A percentile compares a stretch with the other conserved stretches of the same genome.
These are phyloP conservation scores for Acrocephalus scirpaceus DNA, from an alignment of 2,797 vertebrate species.

Conservation along the genomic window DNA sequence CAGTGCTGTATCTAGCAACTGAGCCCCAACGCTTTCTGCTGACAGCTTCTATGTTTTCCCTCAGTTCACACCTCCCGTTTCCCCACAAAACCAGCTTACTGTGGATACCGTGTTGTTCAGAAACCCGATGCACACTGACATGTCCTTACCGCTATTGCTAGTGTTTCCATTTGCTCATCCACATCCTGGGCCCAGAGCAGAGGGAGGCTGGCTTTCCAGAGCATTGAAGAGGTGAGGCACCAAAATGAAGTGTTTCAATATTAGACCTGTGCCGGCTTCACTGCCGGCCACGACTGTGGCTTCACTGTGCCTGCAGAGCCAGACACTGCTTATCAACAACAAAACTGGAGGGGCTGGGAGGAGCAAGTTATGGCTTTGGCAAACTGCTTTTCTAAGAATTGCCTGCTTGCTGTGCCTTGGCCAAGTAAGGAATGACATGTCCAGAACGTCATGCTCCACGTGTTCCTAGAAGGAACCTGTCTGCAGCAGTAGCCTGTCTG, in stretches of 20 bases:
- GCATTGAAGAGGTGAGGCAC: not conserved
- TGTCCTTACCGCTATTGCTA: not conserved
- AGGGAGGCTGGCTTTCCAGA: not conserved
- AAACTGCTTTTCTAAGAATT: not conserved
- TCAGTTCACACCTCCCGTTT: not conserved
- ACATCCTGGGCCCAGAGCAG: not conserved
- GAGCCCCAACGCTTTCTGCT: accelerated
- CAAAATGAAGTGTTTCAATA: accelerated
- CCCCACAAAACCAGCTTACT: not conserved
- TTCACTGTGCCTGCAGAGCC: accelerated
- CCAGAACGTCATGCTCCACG: accelerated
- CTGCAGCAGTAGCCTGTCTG: not conserved
- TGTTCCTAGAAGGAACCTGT: not conserved
- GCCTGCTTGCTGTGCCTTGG: accelerated
- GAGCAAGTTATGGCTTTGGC: accelerated
- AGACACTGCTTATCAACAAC: not conserved
- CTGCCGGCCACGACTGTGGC: too few species aligned
- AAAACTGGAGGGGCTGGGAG: not conserved
- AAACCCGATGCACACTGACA: accelerated
- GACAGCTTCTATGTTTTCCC: not conserved
- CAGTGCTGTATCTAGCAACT: not conserved
- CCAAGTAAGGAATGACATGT: not conserved
- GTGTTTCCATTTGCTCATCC: not conserved
- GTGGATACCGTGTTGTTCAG: accelerated
- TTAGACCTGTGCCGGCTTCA: accelerated